These are phyloP conservation scores for Muraenolepis orangiensis DNA, from an alignment of 2,797 vertebrate genomes.

Conservation along the genomic window DNA sequence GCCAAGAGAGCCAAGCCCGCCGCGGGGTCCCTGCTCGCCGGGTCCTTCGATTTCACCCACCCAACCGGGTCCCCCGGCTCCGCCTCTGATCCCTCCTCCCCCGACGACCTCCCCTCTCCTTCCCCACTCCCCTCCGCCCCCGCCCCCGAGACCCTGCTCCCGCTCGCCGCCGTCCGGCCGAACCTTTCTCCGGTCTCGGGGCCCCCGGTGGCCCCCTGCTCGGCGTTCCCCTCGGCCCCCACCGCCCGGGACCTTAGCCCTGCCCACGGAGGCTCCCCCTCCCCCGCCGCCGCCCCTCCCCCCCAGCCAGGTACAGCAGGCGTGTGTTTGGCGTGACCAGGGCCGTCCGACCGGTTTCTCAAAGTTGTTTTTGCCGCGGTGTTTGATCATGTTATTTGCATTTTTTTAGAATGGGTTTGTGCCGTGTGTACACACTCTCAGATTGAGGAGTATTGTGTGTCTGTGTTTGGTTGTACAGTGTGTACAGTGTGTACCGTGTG, in stretches of 20 bases:
- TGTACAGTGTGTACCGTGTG: too few relatives aligned
- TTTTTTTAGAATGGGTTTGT: background rate
- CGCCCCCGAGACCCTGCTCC: background rate
- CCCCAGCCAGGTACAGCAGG: slow-evolving; percentile 48
- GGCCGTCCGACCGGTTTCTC: slow-evolving; percentile 6
- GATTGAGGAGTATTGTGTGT: background rate
- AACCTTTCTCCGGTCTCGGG: background rate
- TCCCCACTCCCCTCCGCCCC: slow-evolving; percentile 1
- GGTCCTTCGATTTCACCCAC: slow-evolving; percentile 7
- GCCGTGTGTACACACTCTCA: background rate
- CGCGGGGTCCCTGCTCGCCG: slow-evolving; percentile 10
- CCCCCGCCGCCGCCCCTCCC: slow-evolving; percentile 6
- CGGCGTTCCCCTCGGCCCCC: background rate
- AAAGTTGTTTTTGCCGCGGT: background rate
- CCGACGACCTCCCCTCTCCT: background rate
- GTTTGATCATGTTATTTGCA: background rate
- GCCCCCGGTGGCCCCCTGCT: background rate
- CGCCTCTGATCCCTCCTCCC: background rate
- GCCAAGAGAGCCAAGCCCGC: slow-evolving; percentile 47
- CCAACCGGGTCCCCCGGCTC: background rate
- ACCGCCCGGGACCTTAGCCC: background rate
- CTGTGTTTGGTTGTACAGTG: too few relatives aligned
- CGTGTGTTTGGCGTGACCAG: background rate
- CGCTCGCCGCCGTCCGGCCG: background rate
- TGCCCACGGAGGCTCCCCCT: slow-evolving; percentile 7